These are phyloP conservation scores for Apodemia duryi DNA, from an alignment of 2,888 invertebrate species.

Conservation along the genomic window DNA sequence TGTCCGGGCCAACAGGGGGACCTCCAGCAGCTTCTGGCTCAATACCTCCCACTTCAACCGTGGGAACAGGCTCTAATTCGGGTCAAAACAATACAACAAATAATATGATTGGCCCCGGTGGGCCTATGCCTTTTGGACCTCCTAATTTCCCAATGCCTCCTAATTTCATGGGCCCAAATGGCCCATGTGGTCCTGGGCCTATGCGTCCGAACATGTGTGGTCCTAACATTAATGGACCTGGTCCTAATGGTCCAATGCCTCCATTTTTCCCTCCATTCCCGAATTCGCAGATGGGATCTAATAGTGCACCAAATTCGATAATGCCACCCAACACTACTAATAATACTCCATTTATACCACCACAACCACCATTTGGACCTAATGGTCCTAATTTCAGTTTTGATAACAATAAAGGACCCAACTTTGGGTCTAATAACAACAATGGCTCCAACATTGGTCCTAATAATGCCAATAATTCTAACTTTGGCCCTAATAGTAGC, in stretches of 20 bases:
- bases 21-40: slow-evolving; percentile 28
- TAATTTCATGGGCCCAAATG: slow-evolving; percentile 63
- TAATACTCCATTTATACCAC: slow-evolving; percentile 59
- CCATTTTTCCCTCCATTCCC: slow-evolving; percentile 47
- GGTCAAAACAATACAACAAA: slow-evolving; percentile 27
- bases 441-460: slow-evolving; percentile 12
- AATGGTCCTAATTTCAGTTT: too few relatives aligned
- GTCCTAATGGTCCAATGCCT: slow-evolving; percentile 47
- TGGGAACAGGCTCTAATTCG: slow-evolving; percentile 35
- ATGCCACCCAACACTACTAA: slow-evolving; percentile 49
- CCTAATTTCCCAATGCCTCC: slow-evolving; percentile 64
- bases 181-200: slow-evolving; percentile 43
- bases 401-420: too few relatives aligned
- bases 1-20: slow-evolving; percentile 25
- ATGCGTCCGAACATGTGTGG: slow-evolving; percentile 49
- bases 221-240: slow-evolving; percentile 41
- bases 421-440: slow-evolving; percentile 19
- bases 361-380: slow-evolving; percentile 59
- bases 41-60: slow-evolving; percentile 18
- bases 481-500: too few relatives aligned
- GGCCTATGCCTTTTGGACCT: slow-evolving; percentile 53
- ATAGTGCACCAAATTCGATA: slow-evolving; percentile 50
- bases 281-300: slow-evolving; percentile 42
- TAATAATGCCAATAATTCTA: slow-evolving; percentile 1
- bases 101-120: slow-evolving; percentile 38